phyloP scores from a whole-genome alignment of 2,113 vertebrate genomes.

The Globicephala melas region DNA sequence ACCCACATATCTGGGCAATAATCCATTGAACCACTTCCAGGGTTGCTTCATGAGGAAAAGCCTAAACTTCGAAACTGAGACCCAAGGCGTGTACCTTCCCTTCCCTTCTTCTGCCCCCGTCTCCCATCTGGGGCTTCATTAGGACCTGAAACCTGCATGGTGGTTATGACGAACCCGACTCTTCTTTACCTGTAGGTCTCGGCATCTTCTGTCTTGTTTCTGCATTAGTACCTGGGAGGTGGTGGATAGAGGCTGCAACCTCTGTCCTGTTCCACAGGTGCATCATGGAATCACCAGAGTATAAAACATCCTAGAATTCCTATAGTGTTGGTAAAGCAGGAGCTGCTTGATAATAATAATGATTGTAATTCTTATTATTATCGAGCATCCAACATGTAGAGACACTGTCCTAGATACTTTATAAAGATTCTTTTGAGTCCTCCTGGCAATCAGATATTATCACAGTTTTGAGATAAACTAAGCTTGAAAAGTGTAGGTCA shows the following conservation, averaged over 20 bases:
- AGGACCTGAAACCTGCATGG: neutral
- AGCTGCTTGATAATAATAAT: neutral
- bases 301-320: neutral
- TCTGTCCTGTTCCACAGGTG: neutral
- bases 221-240: neutral
- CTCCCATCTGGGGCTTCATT: neutral
- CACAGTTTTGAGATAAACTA: neutral
- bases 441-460: neutral
- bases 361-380: too few species aligned
- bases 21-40: neutral
- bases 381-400: neutral
- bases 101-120: neutral
- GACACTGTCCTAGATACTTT: neutral
- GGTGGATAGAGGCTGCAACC: neutral
- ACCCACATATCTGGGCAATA: neutral
- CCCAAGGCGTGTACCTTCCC: neutral
- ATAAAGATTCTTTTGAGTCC: neutral
- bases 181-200: neutral
- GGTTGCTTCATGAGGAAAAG: neutral
- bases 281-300: neutral
- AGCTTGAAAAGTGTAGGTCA: neutral
- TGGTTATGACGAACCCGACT: neutral
- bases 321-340: neutral
- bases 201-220: neutral
- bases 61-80: neutral